Conservation (phyloP, 2,888 invertebrate species). For the Callosobruchus maculatus region DNA sequence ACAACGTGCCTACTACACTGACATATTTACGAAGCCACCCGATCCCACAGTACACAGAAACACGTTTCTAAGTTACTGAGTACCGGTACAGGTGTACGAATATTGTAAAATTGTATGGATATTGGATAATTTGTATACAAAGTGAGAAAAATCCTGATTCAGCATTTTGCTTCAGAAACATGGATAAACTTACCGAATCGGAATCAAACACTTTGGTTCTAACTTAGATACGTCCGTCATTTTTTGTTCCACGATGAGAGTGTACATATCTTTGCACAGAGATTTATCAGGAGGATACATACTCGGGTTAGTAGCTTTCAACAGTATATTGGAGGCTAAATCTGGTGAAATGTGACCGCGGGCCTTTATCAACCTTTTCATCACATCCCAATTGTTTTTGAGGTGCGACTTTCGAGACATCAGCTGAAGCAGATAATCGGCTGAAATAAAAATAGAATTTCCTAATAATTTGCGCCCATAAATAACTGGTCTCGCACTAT, state of each 20-base stretch:
- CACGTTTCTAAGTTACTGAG: too few species aligned
- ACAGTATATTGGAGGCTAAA: conserved; percentile 14
- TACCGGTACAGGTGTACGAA: too few species aligned
- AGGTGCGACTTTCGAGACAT: conserved; percentile 11
- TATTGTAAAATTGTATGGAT: too few species aligned
- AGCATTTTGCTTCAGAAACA: too few species aligned
- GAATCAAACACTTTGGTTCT: not conserved
- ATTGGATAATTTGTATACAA: too few species aligned
- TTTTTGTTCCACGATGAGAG: conserved; percentile 15
- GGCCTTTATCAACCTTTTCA: conserved; percentile 14
- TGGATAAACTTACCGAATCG: not conserved
- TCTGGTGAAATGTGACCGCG: conserved; percentile 14
- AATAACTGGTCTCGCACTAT: too few species aligned
- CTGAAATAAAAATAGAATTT: conserved; percentile 10
- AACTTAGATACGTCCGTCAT: conserved; percentile 12
- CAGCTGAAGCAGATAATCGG: conserved; percentile 16
- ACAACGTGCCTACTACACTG: too few species aligned
- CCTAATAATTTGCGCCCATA: not conserved
- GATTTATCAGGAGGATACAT: conserved; percentile 10
- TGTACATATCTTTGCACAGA: conserved; percentile 19
- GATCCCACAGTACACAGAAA: too few species aligned
- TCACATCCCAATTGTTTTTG: conserved; percentile 19
- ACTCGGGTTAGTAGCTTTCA: conserved; percentile 9
- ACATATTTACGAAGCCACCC: too few species aligned
- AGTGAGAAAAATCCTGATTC: too few species aligned